Evolutionary conservation across 1,140 invertebrate genomes (phyloP).

Genomic region (Procambarus virginalis): DNA sequence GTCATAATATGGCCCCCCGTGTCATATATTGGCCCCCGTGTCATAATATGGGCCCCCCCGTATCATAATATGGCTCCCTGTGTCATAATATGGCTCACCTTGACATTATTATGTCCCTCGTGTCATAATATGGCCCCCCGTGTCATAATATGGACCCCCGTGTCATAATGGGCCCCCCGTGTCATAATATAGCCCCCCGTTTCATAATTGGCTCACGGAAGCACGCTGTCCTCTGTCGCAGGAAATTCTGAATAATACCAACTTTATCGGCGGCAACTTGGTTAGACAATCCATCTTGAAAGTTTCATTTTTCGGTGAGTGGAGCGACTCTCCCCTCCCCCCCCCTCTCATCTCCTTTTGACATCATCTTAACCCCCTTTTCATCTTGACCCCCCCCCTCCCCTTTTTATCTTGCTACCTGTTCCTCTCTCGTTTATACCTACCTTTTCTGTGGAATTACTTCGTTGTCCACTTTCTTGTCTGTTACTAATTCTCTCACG

Average conservation of each 20-base stretch:
- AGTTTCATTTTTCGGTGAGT: conserved; percentile 53
- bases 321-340: background rate
- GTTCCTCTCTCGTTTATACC: background rate
- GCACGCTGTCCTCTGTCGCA: conserved; percentile 21
- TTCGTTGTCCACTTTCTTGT: too few species aligned
- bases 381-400: background rate
- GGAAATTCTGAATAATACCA: conserved; percentile 61
- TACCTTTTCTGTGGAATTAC: too few species aligned
- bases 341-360: background rate
- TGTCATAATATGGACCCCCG: too few species aligned
- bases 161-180: too few species aligned
- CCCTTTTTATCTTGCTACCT: background rate
- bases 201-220: conserved; percentile 21
- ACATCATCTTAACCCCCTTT: background rate
- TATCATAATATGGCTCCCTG: too few species aligned
- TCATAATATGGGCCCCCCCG: too few species aligned
- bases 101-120: too few species aligned
- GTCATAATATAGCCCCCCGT: background rate
- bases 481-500: too few species aligned
- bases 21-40: too few species aligned
- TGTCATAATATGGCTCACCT: too few species aligned
- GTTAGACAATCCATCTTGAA: conserved; percentile 56
- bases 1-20: too few species aligned
- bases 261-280: conserved; percentile 46
- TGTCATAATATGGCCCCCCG: too few species aligned